Percentiles rank a stretch among this genome's conserved stretches.
These are phyloP conservation scores for Podarcis cretensis DNA, from an alignment of 2,113 vertebrate genomes.

Conservation along the genomic window DNA sequence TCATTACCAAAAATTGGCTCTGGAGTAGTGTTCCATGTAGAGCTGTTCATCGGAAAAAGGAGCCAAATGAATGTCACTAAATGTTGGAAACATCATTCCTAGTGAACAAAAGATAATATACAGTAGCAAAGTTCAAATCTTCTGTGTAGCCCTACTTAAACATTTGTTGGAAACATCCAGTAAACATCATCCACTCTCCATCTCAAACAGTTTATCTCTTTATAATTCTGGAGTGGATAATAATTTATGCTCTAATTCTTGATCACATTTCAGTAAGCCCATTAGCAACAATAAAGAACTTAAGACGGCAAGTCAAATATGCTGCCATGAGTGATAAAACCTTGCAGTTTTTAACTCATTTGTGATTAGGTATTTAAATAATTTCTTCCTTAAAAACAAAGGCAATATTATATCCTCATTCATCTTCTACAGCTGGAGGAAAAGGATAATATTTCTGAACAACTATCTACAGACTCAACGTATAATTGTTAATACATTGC, in stretches of 20 bases:
- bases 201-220: background rate
- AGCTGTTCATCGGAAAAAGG: slow-evolving; percentile 86
- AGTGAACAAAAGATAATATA: slow-evolving; percentile 55
- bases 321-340: background rate
- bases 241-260: background rate
- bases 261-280: slow-evolving; percentile 16
- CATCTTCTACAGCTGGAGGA: background rate
- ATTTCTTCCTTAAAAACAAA: slow-evolving; percentile 2
- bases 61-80: slow-evolving; percentile 80
- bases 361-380: background rate
- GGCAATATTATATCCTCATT: background rate
- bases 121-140: slow-evolving; percentile 25
- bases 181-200: background rate
- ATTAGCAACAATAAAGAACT: background rate
- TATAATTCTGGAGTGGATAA: slow-evolving; percentile 1
- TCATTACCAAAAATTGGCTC: slow-evolving; percentile 81
- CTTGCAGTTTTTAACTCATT: background rate
- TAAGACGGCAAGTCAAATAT: background rate
- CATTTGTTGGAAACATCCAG: background rate
- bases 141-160: background rate
- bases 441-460: background rate
- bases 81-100: slow-evolving; percentile 85
- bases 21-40: slow-evolving; percentile 81
- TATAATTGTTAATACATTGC: background rate
- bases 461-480: background rate